phyloP scores from a whole-genome alignment of 2,113 vertebrate genomes.

The Morphnarchus princeps region DNA sequence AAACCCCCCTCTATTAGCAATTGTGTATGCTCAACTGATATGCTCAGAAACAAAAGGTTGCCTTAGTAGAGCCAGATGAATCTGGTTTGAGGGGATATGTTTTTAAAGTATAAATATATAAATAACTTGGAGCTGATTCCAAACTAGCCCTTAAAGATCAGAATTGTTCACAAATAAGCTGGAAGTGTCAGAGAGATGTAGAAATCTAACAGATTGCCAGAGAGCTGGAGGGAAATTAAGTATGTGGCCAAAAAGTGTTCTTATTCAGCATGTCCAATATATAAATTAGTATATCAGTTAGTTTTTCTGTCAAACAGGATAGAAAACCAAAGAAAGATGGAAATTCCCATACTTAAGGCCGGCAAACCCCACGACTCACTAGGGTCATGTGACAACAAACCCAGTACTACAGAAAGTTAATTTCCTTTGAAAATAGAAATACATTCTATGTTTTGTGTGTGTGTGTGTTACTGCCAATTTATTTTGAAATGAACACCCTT shows the following conservation, averaged over 20 bases:
- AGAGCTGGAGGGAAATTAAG: background rate
- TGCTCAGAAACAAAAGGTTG: background rate
- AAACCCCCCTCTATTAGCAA: background rate
- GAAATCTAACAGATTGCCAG: background rate
- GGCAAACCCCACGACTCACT: background rate
- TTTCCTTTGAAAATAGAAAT: background rate
- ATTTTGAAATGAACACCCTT: background rate
- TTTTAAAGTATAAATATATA: background rate
- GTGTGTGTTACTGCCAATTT: background rate
- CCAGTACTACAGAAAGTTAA: background rate
- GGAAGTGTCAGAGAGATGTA: background rate
- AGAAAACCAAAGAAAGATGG: background rate
- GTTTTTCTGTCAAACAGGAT: background rate
- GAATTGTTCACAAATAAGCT: background rate
- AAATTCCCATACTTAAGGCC: background rate
- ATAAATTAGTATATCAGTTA: background rate
- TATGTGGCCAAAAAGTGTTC: background rate
- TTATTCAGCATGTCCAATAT: background rate
- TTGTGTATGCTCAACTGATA: background rate
- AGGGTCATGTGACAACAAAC: background rate
- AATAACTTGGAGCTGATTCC: background rate
- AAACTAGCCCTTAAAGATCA: background rate
- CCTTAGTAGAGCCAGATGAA: background rate
- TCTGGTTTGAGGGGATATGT: background rate
- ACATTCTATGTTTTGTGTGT: background rate